Base-by-base conservation (phyloP, 2,113 vertebrate genomes). In the Atherinomorus stipes region DNA sequence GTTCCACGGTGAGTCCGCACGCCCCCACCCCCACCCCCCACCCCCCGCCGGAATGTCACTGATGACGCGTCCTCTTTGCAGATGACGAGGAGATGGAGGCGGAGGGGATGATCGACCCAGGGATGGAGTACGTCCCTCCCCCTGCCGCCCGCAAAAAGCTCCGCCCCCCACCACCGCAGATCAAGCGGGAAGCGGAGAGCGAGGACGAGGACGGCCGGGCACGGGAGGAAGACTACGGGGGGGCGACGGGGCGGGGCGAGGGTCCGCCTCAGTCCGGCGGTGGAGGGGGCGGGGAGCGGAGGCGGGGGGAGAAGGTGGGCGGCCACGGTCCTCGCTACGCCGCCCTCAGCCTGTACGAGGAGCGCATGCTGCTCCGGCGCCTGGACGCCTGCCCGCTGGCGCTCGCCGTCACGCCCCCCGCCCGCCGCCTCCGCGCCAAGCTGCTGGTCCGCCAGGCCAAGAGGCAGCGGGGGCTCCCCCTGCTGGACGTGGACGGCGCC, bases 81-180 rank as follows among this genome's bases (percentile, higher is more conserved):
- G 98, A 99, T 69, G 98, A 99, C 15, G 98, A 99, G 49, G 97
- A 99, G 87, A 85, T 97, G 87, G 97, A 99, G 69, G 92, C 93
- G 0, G 97, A 98, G 19, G 94, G 96, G 1, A 95, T 98, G 83
- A 99, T 99, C 49, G 98, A 99, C 84, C 98, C 98, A 0, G 98
- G 98, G 51, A 97, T 97, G 81, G 98, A 99, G 90, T 96, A 96
- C 0, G 10, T 96, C 0, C 97, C 96, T 0, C 95, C 96, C 12
- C 88, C 95, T n/a, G 88, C 88, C 40, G 71, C 89, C 13, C 94
- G 94, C 9, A 97, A 97, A 87, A 97, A 97, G 78, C 94, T 96
- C 64, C 94, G 95, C 70, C 90, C 89, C 0, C 91, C 94, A 0
- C 92, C 90, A 0, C 91, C 95, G 21, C 95, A 96, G 71, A 97